Evolutionary conservation across 1,140 invertebrate genomes (phyloP), one percentile per base, ranked within the genome.

Genomic region (Apis florea): DNA sequence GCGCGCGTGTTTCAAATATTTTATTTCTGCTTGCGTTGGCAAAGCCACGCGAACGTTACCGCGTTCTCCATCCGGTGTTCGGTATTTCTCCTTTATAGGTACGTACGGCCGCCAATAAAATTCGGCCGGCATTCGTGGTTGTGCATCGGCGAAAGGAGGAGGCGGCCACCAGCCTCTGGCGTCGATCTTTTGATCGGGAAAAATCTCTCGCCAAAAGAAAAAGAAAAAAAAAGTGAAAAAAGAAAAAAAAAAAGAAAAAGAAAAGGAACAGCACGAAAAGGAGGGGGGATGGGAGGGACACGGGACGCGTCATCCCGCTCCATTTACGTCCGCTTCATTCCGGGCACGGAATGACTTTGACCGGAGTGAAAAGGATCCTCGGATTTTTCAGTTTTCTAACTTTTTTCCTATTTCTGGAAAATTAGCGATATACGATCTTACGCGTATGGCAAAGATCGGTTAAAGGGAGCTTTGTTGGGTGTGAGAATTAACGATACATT

Each of bases 1-100:
- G 78, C 78, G 78, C 86, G 82, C 86, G 82, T 84, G 86, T 90
- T 90, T 92, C 89, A 92, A 92, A 92, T 93, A 92, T 91, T 92
- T 92, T 90, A 92, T 91, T 91, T 93, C 90, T 90, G 90, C 90
- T 92, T 84, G 85, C 71, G 78, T 88, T 88, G 75, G 83, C 75
- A 87, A 87, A 87, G 79, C 74, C 61, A 80, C 31, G 56, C 68
- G 69, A 66, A 79, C 70, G 71, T 85, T 76, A 54, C 61, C 68
- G 59, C 76, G 70, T 71, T 40, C 71, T 66, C 24, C 66, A 49
- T 73, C 68, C 69, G 24, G 59, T 15, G 73, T 76, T 64, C 85
- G 74, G 73, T 85, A 83, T 82, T 76, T 79, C 75, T 81, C 77
- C 61, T 64, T 79, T 74, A 73, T 75, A 81, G 72, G 53, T 69